Evolutionary conservation across 2,888 invertebrate species (phyloP).

Genomic region (Macrophya alboannulata): DNA sequence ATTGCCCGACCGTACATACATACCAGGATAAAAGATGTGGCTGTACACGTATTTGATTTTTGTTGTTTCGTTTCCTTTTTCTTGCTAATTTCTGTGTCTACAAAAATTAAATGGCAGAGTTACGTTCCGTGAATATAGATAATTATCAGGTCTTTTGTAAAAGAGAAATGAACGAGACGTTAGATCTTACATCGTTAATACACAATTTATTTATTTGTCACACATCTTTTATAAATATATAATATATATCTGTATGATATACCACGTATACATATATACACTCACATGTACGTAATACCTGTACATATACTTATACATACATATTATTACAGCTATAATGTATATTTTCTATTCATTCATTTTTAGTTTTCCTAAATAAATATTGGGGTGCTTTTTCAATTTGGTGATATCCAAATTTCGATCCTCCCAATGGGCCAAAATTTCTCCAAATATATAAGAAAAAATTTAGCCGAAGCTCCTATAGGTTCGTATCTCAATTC

Average conservation of each 20-base stretch:
- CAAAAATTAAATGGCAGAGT: not conserved
- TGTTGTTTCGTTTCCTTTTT: not conserved
- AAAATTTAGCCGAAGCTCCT: no score
- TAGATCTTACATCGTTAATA: conserved; percentile 3
- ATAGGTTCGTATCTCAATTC: no score
- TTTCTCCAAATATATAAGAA: no score
- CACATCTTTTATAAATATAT: conserved; percentile 76
- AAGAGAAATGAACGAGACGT: not conserved
- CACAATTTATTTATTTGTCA: conserved; percentile 77
- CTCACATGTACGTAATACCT: not conserved
- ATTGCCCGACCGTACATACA: no score
- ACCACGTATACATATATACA: conserved; percentile 46
- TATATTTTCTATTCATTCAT: conserved; percentile 1
- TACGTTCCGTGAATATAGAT: not conserved
- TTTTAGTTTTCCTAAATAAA: not conserved
- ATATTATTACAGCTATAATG: conserved; percentile 14
- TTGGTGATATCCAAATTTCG: no score
- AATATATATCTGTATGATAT: conserved; percentile 62
- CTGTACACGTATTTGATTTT: no score
- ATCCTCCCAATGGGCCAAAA: no score
- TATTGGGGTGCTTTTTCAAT: no score
- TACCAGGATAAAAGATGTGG: no score
- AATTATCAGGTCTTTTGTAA: not conserved
- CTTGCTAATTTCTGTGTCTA: not conserved
- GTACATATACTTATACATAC: not conserved